Evolutionary conservation across 2,888 invertebrate species (phyloP), one percentile per base, ranked within the genome.

Genomic region (Zonitis immaculata): DNA sequence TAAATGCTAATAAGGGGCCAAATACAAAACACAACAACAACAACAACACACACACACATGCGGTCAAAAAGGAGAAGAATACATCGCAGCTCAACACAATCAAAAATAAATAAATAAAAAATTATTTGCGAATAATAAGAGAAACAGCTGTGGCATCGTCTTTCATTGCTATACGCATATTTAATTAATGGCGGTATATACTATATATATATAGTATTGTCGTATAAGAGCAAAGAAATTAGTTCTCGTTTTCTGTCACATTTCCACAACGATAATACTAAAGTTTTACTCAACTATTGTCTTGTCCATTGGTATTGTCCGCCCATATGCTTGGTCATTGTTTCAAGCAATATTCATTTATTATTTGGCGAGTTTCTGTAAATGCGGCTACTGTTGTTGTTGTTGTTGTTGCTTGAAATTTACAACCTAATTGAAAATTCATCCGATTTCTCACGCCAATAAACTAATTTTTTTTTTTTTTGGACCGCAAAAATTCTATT

Each of bases 1-100:
- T 70, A 70, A 70, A 71, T 71, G 70, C 68, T 71, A 71, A 71
- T 71, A 67, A 66, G 69, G 62, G 59, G 27, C 43, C 58, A 59
- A 55, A 54, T 55, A 55, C 54, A 54, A 49, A 51, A 51, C 53
- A 52, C 51, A 55, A n/a, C n/a, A n/a, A n/a, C n/a, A n/a, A n/a
- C n/a, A 52, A 54, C 54, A 55, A 58, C 52, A 47, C 50, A 43
- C 20, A 26, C 16, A 30, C 47, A 51, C 42, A 35, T 49, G 56
- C n/a, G n/a, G 52, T 57, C 56, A 58, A 61, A 61, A 62, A 54
- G 5, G 4, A 39, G 2, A 39, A 11, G 22, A 22, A 22, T 22
- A 22, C 22, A 5, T 5, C 22, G 5, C 22, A 35, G 9, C 1
- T 8, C n/a, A 30, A 30, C n/a, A 30, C 1, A 30, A 30, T 4